Evolutionary conservation across 2,888 invertebrate species (phyloP).

Genomic region (Unio delphinus): DNA sequence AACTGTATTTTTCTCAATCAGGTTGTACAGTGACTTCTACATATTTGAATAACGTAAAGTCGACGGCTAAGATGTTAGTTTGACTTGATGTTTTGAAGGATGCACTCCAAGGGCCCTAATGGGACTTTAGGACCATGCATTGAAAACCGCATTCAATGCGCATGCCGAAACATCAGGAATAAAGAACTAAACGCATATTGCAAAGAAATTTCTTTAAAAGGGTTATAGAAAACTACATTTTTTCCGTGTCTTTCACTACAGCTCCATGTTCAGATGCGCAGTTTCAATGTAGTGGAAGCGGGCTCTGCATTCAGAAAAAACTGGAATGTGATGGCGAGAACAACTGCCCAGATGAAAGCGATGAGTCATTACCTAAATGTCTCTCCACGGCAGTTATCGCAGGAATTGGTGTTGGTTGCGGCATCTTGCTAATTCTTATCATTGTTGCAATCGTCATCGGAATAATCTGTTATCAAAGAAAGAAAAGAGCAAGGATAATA

Average conservation of each 20-base stretch:
- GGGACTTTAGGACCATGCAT: too few relatives aligned
- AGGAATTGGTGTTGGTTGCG: constrained; percentile 25
- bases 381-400: constrained; percentile 24
- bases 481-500: constrained; percentile 27
- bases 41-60: too few relatives aligned
- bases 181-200: too few relatives aligned
- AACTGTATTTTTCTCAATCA: too few relatives aligned
- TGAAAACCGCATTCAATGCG: too few relatives aligned
- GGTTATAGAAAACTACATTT: too few relatives aligned
- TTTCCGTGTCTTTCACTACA: constrained; percentile 1
- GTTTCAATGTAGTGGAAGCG: constrained; percentile 18
- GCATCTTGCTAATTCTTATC: constrained; percentile 16
- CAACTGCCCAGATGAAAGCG: constrained; percentile 29
- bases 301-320: constrained; percentile 23
- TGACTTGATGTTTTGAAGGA: too few relatives aligned
- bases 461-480: constrained; percentile 11
- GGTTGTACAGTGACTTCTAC: too few relatives aligned
- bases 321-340: constrained; percentile 23
- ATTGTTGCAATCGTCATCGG: constrained; percentile 23
- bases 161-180: too few relatives aligned
- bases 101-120: too few relatives aligned
- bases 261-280: constrained; percentile 28
- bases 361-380: constrained; percentile 32
- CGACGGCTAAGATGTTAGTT: too few relatives aligned
- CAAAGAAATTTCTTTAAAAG: too few relatives aligned